Evolutionary conservation across 2,888 invertebrate species (phyloP), one percentile per base, ranked within the genome.

Genomic region (Mayetiola destructor): DNA sequence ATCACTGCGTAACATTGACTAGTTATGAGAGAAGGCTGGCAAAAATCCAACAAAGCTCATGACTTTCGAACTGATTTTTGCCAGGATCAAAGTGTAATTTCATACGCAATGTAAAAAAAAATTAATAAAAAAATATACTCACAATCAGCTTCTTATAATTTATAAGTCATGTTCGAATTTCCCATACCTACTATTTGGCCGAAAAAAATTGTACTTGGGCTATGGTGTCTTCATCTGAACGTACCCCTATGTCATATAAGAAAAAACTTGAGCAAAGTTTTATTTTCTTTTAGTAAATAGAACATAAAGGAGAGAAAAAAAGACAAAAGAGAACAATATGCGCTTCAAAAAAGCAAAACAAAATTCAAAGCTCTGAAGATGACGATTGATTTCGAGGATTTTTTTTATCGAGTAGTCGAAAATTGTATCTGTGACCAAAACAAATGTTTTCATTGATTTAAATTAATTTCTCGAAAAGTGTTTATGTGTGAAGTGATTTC

Each of bases 271-370:
- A 6, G 27, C n/a, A 12, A 27, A 27, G 14, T n/a, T 27, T 27
- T 27, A 27, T n/a, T n/a, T n/a, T n/a, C n/a, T 10, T 21, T 9
- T 2, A 40, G 21, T 48, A 48, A 10, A 48, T 48, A 27, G 48
- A 27, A 48, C 9, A 23, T n/a, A 48, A 21, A 14, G 14, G 12
- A 23, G 23, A 48, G 27, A 48, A 16, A 48, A 27, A 27, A 16
- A 48, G 27, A 4, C 4, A 48, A 16, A 14, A 48, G 48, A 48
- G n/a, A 23, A 48, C 16, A 48, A 48, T 48, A 48, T 48, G 48
- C 48, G 48, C 48, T 48, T 42, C 27, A 48, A 48, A 48, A 48
- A 48, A n/a, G 27, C 48, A 48, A 48, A 48, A 48, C 48, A 48
- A 48, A 27, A 27, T 48, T 48, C 48, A 27, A n/a, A n/a, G n/a